Conservation (phyloP, 2,888 invertebrate genomes). For the Pardosa pseudoannulata region DNA sequence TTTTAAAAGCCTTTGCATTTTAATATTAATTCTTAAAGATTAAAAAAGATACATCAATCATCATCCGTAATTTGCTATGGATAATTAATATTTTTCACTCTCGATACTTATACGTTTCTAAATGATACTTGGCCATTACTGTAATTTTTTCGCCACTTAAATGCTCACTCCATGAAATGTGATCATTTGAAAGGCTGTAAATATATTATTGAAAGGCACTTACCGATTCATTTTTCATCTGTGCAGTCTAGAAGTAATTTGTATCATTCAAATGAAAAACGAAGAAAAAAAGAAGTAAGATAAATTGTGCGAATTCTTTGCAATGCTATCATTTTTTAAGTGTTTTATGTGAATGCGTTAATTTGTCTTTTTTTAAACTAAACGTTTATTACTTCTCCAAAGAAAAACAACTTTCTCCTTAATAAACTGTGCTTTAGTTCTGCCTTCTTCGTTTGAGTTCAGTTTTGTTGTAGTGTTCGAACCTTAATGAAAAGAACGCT, state of each 20-base stretch:
- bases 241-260: not conserved
- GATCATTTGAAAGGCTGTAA: not conserved
- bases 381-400: too few relatives aligned
- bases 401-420: too few relatives aligned
- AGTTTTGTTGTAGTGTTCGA: too few relatives aligned
- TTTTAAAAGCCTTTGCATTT: too few relatives aligned
- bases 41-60: too few relatives aligned
- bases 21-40: too few relatives aligned
- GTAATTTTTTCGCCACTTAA: not conserved
- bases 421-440: too few relatives aligned
- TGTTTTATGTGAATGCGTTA: not conserved
- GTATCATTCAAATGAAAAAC: not conserved
- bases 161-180: not conserved
- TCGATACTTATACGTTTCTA: too few relatives aligned
- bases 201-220: not conserved
- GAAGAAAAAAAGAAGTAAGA: not conserved
- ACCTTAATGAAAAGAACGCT: too few relatives aligned
- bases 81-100: too few relatives aligned
- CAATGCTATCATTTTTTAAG: not conserved
- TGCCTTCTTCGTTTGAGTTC: too few relatives aligned
- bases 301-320: not conserved
- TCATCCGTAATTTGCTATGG: too few relatives aligned
- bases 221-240: slow-evolving; percentile 1
- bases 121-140: not conserved
- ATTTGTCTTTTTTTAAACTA: not conserved